phyloP scores from a whole-genome alignment of 2,888 invertebrate species.

The Tenthredo distinguenda region DNA sequence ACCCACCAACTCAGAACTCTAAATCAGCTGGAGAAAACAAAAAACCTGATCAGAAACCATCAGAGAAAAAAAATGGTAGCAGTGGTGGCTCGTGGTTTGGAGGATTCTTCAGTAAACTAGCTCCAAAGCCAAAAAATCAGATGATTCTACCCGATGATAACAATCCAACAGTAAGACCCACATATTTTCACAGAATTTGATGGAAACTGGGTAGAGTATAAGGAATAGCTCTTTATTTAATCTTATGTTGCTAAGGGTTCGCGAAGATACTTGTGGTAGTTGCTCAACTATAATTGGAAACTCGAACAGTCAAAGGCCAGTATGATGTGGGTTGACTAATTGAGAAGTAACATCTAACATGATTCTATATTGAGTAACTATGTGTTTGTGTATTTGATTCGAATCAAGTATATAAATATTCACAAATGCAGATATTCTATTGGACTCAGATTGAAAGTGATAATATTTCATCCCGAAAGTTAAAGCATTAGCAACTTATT shows the following conservation, averaged over 20 bases:
- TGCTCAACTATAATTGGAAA: conserved; percentile 62
- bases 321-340: conserved; percentile 59
- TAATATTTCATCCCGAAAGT: not conserved
- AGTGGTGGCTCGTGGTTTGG: conserved; percentile 88
- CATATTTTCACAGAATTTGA: not conserved
- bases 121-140: conserved; percentile 93
- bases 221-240: conserved; percentile 9
- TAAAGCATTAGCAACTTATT: not conserved
- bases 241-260: conserved; percentile 73
- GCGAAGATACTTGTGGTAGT: conserved; percentile 73
- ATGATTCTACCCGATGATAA: conserved; percentile 98
- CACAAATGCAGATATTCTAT: not conserved
- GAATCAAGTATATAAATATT: not conserved
- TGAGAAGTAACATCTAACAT: conserved; percentile 20
- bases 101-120: conserved; percentile 91
- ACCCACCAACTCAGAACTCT: conserved; percentile 62
- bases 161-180: conserved; percentile 89
- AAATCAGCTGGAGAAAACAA: conserved; percentile 62
- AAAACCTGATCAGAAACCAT: conserved; percentile 65
- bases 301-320: conserved; percentile 68
- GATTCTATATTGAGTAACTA: not conserved
- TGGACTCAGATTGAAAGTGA: not conserved
- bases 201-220: not conserved
- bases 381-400: conserved; percentile 1
- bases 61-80: conserved; percentile 74